These are phyloP conservation scores for Alca torda DNA, from an alignment of 2,797 vertebrate genomes.

Conservation along the genomic window DNA sequence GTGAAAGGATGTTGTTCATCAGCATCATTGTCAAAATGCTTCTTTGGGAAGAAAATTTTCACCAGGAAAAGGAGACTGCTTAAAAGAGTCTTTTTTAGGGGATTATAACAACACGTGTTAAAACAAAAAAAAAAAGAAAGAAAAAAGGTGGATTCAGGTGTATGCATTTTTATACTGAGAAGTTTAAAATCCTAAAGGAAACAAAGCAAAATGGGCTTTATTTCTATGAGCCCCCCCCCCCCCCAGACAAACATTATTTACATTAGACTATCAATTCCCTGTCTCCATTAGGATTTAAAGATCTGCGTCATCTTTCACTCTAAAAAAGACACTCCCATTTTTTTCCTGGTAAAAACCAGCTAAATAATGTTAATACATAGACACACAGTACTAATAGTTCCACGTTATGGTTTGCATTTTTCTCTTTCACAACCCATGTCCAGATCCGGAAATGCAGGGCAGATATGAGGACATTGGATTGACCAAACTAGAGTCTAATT, in stretches of 20 bases:
- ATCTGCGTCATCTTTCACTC: background rate
- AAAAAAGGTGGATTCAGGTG: background rate
- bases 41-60: conserved; percentile 5
- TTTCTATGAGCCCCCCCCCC: background rate
- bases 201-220: background rate
- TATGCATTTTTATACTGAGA: background rate
- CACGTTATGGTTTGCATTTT: background rate
- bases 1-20: conserved; percentile 61
- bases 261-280: background rate
- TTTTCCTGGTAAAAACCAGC: background rate
- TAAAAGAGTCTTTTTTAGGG: background rate
- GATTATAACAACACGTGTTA: background rate
- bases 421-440: background rate
- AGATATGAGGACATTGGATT: background rate
- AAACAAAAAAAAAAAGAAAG: background rate
- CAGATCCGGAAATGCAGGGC: accelerated
- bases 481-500: background rate
- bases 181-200: background rate
- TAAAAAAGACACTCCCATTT: background rate
- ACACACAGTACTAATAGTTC: background rate
- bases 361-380: background rate
- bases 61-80: background rate
- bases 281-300: background rate
- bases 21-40: conserved; percentile 45
- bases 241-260: background rate